Evolutionary conservation across 1,140 invertebrate genomes (phyloP).

Genomic region (Drosophila virilis): DNA sequence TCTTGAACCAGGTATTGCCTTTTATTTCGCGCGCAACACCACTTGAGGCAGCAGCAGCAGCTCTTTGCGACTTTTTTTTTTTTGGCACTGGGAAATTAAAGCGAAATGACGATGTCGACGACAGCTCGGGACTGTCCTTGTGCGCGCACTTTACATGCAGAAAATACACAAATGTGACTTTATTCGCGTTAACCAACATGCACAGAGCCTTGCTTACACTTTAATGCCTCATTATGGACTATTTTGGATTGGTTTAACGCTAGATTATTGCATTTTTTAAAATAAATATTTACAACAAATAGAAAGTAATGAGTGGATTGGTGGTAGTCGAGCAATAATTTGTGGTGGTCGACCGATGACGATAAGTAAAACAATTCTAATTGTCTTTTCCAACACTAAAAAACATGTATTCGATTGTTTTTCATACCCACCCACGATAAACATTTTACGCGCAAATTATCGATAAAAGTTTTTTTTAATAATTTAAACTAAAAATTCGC

Average conservation of each 20-base stretch:
- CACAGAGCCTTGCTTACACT: background rate
- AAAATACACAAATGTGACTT: slow-evolving; percentile 19
- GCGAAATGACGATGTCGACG: slow-evolving; percentile 41
- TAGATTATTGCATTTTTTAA: slow-evolving; percentile 29
- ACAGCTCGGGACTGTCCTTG: slow-evolving; percentile 31
- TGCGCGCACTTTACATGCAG: slow-evolving; percentile 33
- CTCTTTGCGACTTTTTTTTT: slow-evolving; percentile 25
- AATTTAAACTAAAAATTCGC: background rate
- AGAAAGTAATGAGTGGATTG: slow-evolving; percentile 68
- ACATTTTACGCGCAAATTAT: background rate
- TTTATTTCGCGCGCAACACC: slow-evolving; percentile 20
- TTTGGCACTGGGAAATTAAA: slow-evolving; percentile 69
- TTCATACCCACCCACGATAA: background rate
- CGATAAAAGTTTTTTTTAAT: background rate
- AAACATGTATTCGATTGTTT: background rate
- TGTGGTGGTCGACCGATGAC: slow-evolving; percentile 31
- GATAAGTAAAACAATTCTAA: background rate
- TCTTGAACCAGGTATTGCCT: slow-evolving; percentile 20
- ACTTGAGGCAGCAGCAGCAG: background rate
- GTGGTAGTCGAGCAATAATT: slow-evolving; percentile 32
- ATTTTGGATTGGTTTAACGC: slow-evolving; percentile 26
- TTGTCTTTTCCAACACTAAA: slow-evolving; percentile 13
- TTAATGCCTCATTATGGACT: slow-evolving; percentile 35
- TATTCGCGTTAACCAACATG: slow-evolving; percentile 16
- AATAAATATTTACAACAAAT: slow-evolving; percentile 75